Percentiles rank a stretch among this genome's conserved stretches.
Evolutionary conservation across 2,797 vertebrate species (phyloP).

Genomic region (Carapus acus): DNA sequence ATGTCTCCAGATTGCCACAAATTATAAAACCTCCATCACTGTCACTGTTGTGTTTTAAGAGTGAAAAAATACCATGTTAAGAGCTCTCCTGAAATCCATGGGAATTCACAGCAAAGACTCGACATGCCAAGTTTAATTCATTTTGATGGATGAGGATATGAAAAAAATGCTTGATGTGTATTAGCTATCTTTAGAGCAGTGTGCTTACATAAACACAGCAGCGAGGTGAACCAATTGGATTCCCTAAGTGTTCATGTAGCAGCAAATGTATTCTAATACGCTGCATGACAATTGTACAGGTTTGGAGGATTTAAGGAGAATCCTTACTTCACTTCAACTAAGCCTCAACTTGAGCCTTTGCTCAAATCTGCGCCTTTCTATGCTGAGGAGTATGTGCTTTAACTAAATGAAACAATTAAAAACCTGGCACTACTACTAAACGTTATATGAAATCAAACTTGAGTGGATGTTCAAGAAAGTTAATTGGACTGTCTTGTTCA

Average conservation of each 20-base stretch:
- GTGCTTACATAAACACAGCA: conserved; percentile 63
- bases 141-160: conserved; percentile 70
- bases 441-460: too few species aligned
- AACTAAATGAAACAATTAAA: too few species aligned
- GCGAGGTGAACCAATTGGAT: conserved; percentile 51
- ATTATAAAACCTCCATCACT: conserved; percentile 69
- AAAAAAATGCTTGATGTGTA: conserved; percentile 64
- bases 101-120: conserved; percentile 54
- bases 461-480: conserved; percentile 1
- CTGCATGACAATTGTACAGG: conserved; percentile 36
- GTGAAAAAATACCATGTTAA: conserved; percentile 45
- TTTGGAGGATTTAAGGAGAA: conserved; percentile 42
- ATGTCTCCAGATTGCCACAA: conserved; percentile 64
- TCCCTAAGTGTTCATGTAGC: conserved; percentile 50
- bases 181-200: conserved; percentile 67
- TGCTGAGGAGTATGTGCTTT: conserved; percentile 25
- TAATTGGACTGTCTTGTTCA: too few species aligned
- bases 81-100: conserved; percentile 64
- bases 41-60: conserved; percentile 59
- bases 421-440: too few species aligned
- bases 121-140: conserved; percentile 72
- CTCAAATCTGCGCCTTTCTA: conserved; percentile 35
- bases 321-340: conserved; percentile 46
- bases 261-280: conserved; percentile 53
- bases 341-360: conserved; percentile 44